A percentile compares a stretch with the other conserved stretches of the same genome.
phyloP scores from a whole-genome alignment of 1,140 invertebrate genomes.

The Diuraphis noxia region DNA sequence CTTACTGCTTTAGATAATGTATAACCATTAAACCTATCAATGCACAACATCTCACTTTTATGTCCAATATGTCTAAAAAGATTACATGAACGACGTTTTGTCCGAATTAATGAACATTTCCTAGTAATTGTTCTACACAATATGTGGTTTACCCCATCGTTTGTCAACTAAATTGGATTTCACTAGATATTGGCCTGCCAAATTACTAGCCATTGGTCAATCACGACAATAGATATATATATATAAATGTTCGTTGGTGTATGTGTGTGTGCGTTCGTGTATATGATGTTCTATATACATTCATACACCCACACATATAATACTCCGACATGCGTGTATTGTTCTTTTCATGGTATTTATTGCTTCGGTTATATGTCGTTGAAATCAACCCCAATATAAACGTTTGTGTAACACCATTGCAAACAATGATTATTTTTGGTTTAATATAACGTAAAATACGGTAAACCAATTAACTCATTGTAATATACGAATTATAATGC shows the following conservation, averaged over 20 bases:
- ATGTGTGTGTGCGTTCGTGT: too few species aligned
- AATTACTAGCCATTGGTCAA: conserved; percentile 47
- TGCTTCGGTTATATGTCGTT: background rate
- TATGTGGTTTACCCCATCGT: conserved; percentile 48
- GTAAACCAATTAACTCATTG: background rate
- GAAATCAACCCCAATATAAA: conserved; percentile 26
- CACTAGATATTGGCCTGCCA: conserved; percentile 45
- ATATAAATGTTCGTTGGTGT: background rate
- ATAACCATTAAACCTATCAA: conserved; percentile 44
- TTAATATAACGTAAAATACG: background rate
- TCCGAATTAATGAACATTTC: conserved; percentile 50
- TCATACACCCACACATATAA: background rate
- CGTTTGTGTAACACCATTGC: conserved; percentile 13
- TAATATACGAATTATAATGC: background rate
- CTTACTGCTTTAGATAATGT: conserved; percentile 24
- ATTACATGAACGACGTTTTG: conserved; percentile 43
- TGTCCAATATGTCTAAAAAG: conserved; percentile 52
- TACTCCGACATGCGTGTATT: background rate
- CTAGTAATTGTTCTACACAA: conserved; percentile 46
- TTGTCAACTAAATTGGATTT: conserved; percentile 53
- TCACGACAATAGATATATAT: conserved; percentile 14
- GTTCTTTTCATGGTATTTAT: conserved; percentile 17
- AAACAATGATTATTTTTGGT: conserved; percentile 19
- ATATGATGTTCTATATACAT: background rate
- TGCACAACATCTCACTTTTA: conserved; percentile 47